Base-by-base conservation (phyloP, 2,888 invertebrate species). In the Carabus problematicus region DNA sequence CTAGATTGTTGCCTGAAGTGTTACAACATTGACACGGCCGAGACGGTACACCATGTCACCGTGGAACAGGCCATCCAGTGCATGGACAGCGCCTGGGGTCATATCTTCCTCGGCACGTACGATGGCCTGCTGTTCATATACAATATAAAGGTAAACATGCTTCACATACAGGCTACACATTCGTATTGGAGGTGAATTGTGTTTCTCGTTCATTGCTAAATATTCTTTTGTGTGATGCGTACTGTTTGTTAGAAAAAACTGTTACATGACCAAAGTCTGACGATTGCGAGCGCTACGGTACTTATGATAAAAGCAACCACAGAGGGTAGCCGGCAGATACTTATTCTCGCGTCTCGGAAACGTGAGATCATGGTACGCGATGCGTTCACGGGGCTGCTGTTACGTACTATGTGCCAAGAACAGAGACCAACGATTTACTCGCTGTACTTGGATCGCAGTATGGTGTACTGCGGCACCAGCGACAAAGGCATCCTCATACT, bases 401-500 rank as follows among this genome's bases (percentile, higher is more conserved):
- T 93, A 60, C 83, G 92, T 43, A 88, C 88, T 0, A 84, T 92
- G 42, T 76, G 87, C 83, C 73, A 87, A 81, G 55, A 87, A 75
- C 75, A 85, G 79, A 83, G 81, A 49, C 82, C 85, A 76, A 90
- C 91, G 0, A 89, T 92, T 0, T 92, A 91, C 76, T 89, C 90
- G 7, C 78, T 92, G 66, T 81, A 91, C n/a, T 85, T 88, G 73
- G 86, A 89, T 74, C 85, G 88, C 43, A 88, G 87, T 64, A 85
- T 88, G 71, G 85, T 93, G n/a, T 92, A 88, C 79, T 92, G 91
- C 75, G 92, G 92, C 6, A 92, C 92, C 0, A 90, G 89, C 75
- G 87, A 85, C 72, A 87, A 88, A 72, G 87, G 89, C 75, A 89
- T 93, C 78, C 86, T 89, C 70, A 88, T 89, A n/a, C 90, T 89